phyloP scores from a whole-genome alignment of 2,888 invertebrate species.

The Oscheius sp. region DNA sequence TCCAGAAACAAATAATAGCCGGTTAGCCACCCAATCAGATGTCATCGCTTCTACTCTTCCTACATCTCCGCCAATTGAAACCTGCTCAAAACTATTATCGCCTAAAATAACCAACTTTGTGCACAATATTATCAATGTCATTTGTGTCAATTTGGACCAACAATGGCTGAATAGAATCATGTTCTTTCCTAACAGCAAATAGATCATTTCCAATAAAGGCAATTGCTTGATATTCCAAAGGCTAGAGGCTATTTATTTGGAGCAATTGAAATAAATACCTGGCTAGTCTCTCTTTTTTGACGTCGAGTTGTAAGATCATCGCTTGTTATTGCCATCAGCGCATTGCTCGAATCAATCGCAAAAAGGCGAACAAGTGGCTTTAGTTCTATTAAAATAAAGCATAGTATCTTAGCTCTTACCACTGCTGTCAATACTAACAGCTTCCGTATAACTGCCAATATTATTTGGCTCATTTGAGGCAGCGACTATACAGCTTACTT shows the following conservation, averaged over 20 bases:
- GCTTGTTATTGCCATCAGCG: constrained; percentile 59
- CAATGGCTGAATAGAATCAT: constrained; percentile 60
- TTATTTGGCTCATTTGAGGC: constrained; percentile 67
- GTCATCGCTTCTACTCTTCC: constrained; percentile 66
- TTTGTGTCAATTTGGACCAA: constrained; percentile 65
- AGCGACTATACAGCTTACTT: constrained; percentile 64
- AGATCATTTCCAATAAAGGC: constrained; percentile 67
- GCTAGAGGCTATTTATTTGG: background rate
- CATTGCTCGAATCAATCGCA: constrained; percentile 66
- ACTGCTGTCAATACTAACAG: constrained; percentile 65
- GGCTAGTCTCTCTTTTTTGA: constrained; percentile 40
- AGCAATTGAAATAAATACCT: background rate
- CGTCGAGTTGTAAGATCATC: constrained; percentile 34
- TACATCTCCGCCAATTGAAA: constrained; percentile 59
- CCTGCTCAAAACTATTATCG: constrained; percentile 33
- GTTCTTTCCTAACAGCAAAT: constrained; percentile 66
- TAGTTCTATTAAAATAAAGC: constrained; percentile 55
- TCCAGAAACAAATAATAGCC: constrained; percentile 61
- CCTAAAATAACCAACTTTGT: constrained; percentile 38
- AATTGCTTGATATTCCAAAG: constrained; percentile 61
- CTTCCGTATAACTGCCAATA: constrained; percentile 58
- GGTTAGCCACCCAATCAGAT: constrained; percentile 68
- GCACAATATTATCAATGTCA: constrained; percentile 54
- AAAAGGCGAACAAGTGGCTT: constrained; percentile 66
- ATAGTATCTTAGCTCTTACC: constrained; percentile 38